Base-by-base conservation (phyloP, 2,113 vertebrate genomes). In the Lepisosteus oculatus region DNA sequence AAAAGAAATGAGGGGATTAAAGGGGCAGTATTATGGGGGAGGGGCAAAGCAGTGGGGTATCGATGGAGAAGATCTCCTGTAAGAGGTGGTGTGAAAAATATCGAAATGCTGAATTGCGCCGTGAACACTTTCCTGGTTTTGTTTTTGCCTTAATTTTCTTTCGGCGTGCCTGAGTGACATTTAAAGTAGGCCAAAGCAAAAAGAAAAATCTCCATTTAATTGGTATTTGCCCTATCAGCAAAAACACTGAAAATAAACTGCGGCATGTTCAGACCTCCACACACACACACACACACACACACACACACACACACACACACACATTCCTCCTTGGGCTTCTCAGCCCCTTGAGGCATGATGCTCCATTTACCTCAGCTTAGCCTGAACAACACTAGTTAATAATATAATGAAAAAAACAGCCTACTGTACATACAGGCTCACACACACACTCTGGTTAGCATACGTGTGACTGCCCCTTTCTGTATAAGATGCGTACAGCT, bases 141-240 rank as follows among this genome's bases (percentile, higher is more conserved):
- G 14, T 13, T 73, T 68, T 54, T 6, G 44, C 69, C 69, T 47
- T 70, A 29, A 29, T 29, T 69, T 74, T 63, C 73, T 75, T 78
- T 67, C 76, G 55, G 79, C 64, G 68, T 65, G 64, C 69, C 9
- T 51, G 9, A 79, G 65, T 74, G 74, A 66, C 65, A 77, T 67
- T 59, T 59, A 59, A 59, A 59, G 57, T 59, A 59, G 57, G 57
- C 2, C 4, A 59, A 13, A 29, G 12, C 5, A 59, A 63, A 74
- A 73, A 74, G 63, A 17, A 9, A 66, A 68, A 78, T 17, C 29
- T 43, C 29, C 29, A 1, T 65, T 41, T 11, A 8, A 65, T 43
- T 65, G 6, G 17, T 65, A 65, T 42, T 65, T 65, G 29, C 63
- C 43, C 63, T 65, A 4, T 59, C 43, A 44, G 3, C 43, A 65